Base-by-base conservation (phyloP, 1,140 invertebrate genomes). In the Euglossa dilemma region DNA sequence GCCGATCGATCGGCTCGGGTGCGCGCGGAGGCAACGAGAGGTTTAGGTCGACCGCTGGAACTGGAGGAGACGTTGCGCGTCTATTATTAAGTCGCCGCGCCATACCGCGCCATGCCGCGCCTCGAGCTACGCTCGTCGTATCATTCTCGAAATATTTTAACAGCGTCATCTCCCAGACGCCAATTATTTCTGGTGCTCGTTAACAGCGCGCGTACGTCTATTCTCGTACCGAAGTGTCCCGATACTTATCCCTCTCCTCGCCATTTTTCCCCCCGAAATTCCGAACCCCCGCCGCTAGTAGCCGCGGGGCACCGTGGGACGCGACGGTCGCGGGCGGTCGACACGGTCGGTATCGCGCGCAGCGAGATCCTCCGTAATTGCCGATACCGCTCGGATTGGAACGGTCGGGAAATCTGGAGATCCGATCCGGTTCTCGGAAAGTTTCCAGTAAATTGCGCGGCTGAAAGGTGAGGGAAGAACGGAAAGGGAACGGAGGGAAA, bases 121-220 rank as follows among this genome's bases (percentile, higher is more conserved):
- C 61, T 18, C 72, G 25, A 67, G 57, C 69, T 64, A 80, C 54
- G 50, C 57, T 80, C 28, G 78, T 80, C 28, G 78, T 59, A 73
- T 73, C 78, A 80, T 80, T 80, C 78, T 73, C 28, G 69, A 73
- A 80, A 73, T 80, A 80, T 80, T 80, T 80, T 11, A 52, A 54
- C 70, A 50, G 43, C 79, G 79, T 80, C 50, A 80, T 80, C 20
- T 57, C 57, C 20, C 36, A 54, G 59, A 80, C 79, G 36, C 63
- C 84, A 86, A 82, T 70, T 85, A 85, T 85, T 69, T 67, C 75
- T 77, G 66, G 54, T 67, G 79, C 85, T 83, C 79, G 85, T 87
- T 86, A 86, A 90, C 88, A 70, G 80, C 84, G 74, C 80, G 83
- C 71, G 23, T 63, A 45, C 63, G 76, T 86, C 82, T 91, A 90